Percentiles rank a stretch among this genome's conserved stretches.
phyloP scores from a whole-genome alignment of 2,797 vertebrate genomes.

The Crotalus adamanteus region DNA sequence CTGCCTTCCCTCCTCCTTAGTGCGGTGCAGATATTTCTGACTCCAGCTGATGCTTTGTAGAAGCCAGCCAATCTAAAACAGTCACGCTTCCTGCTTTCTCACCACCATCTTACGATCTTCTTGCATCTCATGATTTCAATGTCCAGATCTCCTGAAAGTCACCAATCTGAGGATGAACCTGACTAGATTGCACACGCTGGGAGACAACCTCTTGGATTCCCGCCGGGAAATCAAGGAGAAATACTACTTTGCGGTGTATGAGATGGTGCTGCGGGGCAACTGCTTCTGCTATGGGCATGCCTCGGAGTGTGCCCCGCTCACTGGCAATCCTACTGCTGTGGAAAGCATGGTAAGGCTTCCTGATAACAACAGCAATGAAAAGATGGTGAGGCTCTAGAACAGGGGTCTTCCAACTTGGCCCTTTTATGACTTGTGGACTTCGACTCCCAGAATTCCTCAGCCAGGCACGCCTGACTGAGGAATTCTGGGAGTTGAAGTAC shows the following conservation, averaged over 20 bases:
- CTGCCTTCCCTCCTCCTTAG: neutral
- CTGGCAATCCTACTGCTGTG: constrained; percentile 68
- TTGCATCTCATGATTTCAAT: neutral
- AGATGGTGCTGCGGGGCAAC: constrained; percentile 91
- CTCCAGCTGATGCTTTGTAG: neutral
- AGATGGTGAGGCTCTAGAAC: neutral
- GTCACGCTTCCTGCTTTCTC: too few relatives aligned
- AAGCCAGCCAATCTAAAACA: neutral
- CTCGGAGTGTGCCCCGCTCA: constrained; percentile 80
- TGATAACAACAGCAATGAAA: neutral
- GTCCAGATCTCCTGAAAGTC: constrained; percentile 40
- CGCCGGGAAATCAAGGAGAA: constrained; percentile 84
- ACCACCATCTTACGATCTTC: neutral
- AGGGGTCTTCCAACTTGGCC: too few relatives aligned
- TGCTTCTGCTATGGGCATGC: constrained; percentile 90
- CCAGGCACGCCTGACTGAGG: too few relatives aligned
- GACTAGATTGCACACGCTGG: constrained; percentile 92
- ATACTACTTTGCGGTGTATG: constrained; percentile 94
- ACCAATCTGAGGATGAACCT: constrained; percentile 94
- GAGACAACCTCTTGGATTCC: constrained; percentile 84
- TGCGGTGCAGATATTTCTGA: neutral
- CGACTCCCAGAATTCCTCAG: too few relatives aligned
- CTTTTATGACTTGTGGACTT: too few relatives aligned
- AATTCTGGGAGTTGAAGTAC: too few relatives aligned
- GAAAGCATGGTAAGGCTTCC: constrained; percentile 78